Evolutionary conservation across 2,888 invertebrate genomes (phyloP).

Genomic region (Apomyelois bistriatella): DNA sequence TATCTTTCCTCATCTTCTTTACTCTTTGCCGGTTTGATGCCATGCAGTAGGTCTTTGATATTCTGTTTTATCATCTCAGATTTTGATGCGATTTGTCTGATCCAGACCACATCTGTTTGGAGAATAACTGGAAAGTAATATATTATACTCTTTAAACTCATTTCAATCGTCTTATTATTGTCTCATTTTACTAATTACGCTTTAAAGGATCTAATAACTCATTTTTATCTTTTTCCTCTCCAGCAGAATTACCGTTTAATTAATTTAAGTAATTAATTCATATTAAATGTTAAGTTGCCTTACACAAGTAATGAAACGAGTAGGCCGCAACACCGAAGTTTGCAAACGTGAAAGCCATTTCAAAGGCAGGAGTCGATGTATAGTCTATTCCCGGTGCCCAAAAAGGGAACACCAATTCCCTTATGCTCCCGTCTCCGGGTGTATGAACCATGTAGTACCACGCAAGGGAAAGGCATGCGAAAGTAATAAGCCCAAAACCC

Average conservation of each 20-base stretch:
- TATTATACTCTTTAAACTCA: no score
- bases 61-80: constrained; percentile 51
- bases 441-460: constrained; percentile 31
- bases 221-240: no score
- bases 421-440: constrained; percentile 27
- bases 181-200: no score
- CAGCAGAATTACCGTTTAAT: no score
- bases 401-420: constrained; percentile 49
- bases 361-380: constrained; percentile 41
- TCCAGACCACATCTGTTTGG: constrained; percentile 56
- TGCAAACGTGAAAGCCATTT: constrained; percentile 38
- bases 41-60: constrained; percentile 49
- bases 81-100: constrained; percentile 51
- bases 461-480: constrained; percentile 27
- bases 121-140: constrained; percentile 43
- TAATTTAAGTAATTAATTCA: no score
- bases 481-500: constrained; percentile 28
- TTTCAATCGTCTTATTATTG: no score
- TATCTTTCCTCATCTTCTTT: constrained; percentile 29
- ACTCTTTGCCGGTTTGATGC: constrained; percentile 33
- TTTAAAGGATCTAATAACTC: no score
- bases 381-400: constrained; percentile 44
- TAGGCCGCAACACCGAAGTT: constrained; percentile 32
- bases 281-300: constrained; percentile 22
- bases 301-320: constrained; percentile 43